A percentile compares a stretch with the other conserved stretches of the same genome.
Conservation (phyloP, 2,888 invertebrate species). For the Microchrysa polita region DNA sequence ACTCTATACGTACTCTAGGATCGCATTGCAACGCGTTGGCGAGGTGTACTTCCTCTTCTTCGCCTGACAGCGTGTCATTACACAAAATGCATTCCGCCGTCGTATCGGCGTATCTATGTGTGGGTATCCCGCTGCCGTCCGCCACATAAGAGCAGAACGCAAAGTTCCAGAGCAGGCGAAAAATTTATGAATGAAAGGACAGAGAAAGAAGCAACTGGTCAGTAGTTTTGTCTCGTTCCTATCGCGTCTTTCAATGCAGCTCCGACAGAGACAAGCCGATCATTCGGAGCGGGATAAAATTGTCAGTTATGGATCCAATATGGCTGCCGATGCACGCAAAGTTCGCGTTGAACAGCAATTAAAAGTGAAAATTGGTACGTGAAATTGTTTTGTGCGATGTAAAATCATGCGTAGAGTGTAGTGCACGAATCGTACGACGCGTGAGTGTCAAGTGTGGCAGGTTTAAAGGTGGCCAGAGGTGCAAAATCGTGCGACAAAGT, state of each 20-base stretch:
- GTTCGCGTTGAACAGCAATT: conserved; percentile 92
- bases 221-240: not conserved
- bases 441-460: not conserved
- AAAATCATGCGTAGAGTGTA: not conserved
- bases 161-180: not conserved
- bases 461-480: not conserved
- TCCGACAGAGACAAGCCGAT: conserved; percentile 35
- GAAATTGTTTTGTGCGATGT: conserved; percentile 52
- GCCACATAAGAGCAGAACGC: conserved; percentile 16
- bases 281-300: conserved; percentile 37
- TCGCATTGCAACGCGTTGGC: conserved; percentile 1
- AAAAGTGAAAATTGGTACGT: conserved; percentile 93
- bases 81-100: conserved; percentile 12
- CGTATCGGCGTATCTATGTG: not conserved
- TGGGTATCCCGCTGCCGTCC: not conserved
- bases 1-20: not conserved
- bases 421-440: conserved; percentile 4
- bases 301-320: conserved; percentile 82
- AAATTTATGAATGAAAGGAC: conserved; percentile 44
- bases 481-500: not conserved
- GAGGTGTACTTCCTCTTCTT: not conserved
- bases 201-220: conserved; percentile 21
- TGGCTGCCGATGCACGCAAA: conserved; percentile 90
- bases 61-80: too few relatives aligned
- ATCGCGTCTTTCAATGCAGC: conserved; percentile 32